A percentile compares a stretch with the other conserved stretches of the same genome.
Evolutionary conservation across 2,113 vertebrate genomes (phyloP).

Genomic region (Todiramphus chloris): DNA sequence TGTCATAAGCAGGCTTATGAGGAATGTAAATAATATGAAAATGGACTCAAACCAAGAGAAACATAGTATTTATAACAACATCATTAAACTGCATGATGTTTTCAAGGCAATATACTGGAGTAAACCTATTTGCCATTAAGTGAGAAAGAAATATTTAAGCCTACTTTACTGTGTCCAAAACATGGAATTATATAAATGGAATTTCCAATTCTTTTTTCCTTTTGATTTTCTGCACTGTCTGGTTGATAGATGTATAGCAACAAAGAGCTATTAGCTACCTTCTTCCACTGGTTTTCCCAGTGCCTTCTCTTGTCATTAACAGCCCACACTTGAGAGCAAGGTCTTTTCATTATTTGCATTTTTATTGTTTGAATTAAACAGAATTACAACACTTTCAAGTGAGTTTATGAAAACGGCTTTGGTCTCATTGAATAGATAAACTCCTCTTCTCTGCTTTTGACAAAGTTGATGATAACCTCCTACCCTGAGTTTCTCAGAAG

Average conservation of each 20-base stretch:
- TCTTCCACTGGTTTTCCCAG: neutral
- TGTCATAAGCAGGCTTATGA: neutral
- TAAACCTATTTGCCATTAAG: neutral
- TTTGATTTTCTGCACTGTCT: slow-evolving; percentile 31
- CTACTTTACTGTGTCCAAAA: neutral
- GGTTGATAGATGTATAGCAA: slow-evolving; percentile 24
- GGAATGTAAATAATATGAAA: neutral
- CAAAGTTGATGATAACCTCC: neutral
- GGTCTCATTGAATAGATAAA: neutral
- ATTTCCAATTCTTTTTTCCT: slow-evolving; percentile 2
- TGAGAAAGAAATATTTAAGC: neutral
- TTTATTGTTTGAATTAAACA: neutral
- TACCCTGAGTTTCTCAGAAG: neutral
- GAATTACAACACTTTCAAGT: neutral
- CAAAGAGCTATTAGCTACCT: slow-evolving; percentile 4
- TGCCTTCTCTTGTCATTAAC: neutral
- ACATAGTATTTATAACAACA: neutral
- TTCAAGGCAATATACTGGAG: neutral
- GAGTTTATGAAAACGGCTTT: slow-evolving; percentile 6
- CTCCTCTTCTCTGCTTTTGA: neutral
- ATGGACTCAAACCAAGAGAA: neutral
- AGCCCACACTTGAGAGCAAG: neutral
- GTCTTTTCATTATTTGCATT: neutral
- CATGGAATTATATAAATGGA: neutral
- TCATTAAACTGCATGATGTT: neutral